phyloP scores from a whole-genome alignment of 2,888 invertebrate species.

The Macrophya annulata region DNA sequence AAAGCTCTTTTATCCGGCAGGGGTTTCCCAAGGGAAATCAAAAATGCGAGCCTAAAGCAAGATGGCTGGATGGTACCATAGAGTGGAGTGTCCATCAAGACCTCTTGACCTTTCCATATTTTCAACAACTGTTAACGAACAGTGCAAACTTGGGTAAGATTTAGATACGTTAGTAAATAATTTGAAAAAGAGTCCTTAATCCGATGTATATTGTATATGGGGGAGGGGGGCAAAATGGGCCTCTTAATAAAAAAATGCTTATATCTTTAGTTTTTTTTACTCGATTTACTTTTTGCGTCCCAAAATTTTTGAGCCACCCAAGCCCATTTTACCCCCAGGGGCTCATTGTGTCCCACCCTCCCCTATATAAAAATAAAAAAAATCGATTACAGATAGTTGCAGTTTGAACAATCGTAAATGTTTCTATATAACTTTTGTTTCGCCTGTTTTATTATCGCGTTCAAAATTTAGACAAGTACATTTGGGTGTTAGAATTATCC shows the following conservation, averaged over 20 bases:
- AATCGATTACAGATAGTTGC: not conserved
- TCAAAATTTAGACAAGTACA: not conserved
- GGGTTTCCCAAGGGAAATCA: constrained; percentile 44
- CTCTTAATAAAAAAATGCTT: too few species aligned
- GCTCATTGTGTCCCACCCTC: too few species aligned
- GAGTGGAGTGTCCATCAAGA: constrained; percentile 22
- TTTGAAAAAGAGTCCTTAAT: not conserved
- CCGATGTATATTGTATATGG: not conserved
- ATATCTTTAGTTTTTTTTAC: too few species aligned
- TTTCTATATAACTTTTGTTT: not conserved
- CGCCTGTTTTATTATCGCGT: not conserved
- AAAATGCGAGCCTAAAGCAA: constrained; percentile 41
- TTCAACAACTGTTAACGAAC: constrained; percentile 2
- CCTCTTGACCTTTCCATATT: constrained; percentile 16
- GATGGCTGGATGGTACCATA: constrained; percentile 27
- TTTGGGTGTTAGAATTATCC: not conserved
- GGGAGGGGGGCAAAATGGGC: too few species aligned
- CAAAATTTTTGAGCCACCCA: too few species aligned
- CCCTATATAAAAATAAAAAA: not conserved
- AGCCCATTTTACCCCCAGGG: too few species aligned
- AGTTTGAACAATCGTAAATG: not conserved
- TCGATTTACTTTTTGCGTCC: too few species aligned
- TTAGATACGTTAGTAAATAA: not conserved
- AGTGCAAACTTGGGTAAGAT: not conserved
- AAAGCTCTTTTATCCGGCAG: constrained; percentile 7